Evolutionary conservation across 2,113 vertebrate species (phyloP), one percentile per base, ranked within the genome.

Genomic region (Cyanoliseus patagonus): DNA sequence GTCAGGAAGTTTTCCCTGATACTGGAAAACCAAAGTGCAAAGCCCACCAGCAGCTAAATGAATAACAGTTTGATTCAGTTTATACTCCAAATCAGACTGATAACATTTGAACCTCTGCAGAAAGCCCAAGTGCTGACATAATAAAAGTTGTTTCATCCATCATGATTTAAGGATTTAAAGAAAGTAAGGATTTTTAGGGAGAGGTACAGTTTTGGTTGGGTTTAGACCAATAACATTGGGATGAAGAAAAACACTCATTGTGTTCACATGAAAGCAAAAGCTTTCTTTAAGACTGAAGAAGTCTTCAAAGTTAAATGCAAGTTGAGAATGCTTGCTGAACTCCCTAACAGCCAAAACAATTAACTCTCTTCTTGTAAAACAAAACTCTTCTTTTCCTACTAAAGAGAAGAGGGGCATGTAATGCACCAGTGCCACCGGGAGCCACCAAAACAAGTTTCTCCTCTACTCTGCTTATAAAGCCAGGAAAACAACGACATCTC

Each of bases 11-110:
- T 83, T 72, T 62, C 19, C n/a, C 51, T 49, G n/a, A 33, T 69
- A 33, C 35, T 73, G 66, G 11, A 67, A 88, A 88, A 35, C 3
- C 17, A 23, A 86, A 85, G 31, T 24, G 31, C 39, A 84, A 44
- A 83, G 4, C 28, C 79, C 51, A 33, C 11, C 27, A 37, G 35
- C 7, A 64, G 39, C 30, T 66, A 33, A 15, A 86, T 25, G 74
- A 74, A 52, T 9, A 63, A 82, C 0, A 0, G 47, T 63, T 66
- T 4, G 2, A 16, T 31, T 59, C 84, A 42, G 6, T 52, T 81
- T 42, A 44, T 30, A 13, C 69, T 67, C 81, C 22, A 67, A 69
- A 57, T 42, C 39, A 62, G 15, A 31, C 30, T 67, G 24, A 19
- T 44, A 44, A 70, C 4, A 7, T 9, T 19, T 11, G 44, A 33